phyloP scores from a whole-genome alignment of 2,113 vertebrate genomes.

The Brachionichthys hirsutus region DNA sequence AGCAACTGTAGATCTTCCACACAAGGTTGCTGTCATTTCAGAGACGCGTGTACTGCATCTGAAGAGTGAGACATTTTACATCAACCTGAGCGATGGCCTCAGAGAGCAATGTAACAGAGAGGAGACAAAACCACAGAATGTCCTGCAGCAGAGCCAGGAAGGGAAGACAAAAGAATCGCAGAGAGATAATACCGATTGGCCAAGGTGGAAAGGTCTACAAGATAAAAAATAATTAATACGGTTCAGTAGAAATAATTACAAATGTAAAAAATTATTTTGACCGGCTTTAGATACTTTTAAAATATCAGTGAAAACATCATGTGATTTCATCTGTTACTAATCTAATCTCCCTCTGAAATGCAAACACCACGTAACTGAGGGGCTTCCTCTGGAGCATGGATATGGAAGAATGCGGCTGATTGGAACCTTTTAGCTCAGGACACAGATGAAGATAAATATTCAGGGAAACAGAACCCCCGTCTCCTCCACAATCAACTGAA shows the following conservation, averaged over 20 bases:
- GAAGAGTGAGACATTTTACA: conserved; percentile 72
- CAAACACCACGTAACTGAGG: conserved; percentile 27
- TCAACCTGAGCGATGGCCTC: conserved; percentile 52
- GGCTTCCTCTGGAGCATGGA: conserved; percentile 58
- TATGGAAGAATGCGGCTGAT: conserved; percentile 40
- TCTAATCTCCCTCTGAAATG: conserved; percentile 44
- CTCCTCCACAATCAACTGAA: conserved; percentile 3
- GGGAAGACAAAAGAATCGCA: not conserved
- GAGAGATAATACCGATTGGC: not conserved
- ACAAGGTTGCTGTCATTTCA: conserved; percentile 37
- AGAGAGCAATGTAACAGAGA: conserved; percentile 39
- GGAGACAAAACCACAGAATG: conserved; percentile 24
- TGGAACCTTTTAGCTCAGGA: conserved; percentile 32
- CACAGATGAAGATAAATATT: conserved; percentile 33
- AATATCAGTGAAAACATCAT: conserved; percentile 17
- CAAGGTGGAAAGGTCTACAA: not conserved
- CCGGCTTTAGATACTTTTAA: not conserved
- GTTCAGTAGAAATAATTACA: no score
- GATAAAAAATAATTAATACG: no score
- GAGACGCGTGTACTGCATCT: conserved; percentile 25
- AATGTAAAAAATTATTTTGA: no score
- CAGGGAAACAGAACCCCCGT: conserved; percentile 4
- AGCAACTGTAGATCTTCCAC: not conserved
- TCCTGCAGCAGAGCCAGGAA: not conserved
- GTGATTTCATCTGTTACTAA: conserved; percentile 34